Conservation (phyloP, 2,888 invertebrate genomes). For the Sinotaia quadrata region DNA sequence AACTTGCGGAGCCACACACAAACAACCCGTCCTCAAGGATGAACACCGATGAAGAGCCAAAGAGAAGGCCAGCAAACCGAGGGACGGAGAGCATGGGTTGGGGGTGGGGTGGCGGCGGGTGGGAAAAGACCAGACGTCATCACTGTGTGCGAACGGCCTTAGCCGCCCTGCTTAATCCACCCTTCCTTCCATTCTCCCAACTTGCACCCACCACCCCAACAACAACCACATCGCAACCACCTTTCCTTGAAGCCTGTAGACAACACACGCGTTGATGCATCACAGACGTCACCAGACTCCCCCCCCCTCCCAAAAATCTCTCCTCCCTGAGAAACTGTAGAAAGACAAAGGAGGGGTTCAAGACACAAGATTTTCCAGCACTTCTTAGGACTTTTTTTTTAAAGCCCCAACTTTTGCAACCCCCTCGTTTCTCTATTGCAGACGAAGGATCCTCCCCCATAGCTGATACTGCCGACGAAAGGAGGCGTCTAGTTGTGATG, state of each 20-base stretch:
- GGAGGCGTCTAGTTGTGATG: constrained; percentile 18
- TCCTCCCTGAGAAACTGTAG: neutral
- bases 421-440: no score
- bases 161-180: constrained; percentile 3
- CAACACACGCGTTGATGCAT: neutral
- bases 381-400: no score
- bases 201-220: neutral
- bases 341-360: no score
- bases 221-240: neutral
- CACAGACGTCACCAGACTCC: neutral
- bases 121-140: no score
- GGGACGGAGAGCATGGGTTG: neutral
- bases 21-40: no score
- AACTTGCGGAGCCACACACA: no score
- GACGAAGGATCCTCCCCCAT: no score
- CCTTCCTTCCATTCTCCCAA: neutral
- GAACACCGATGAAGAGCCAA: neutral
- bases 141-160: constrained; percentile 10
- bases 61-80: neutral
- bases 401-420: no score
- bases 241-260: neutral
- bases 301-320: neutral
- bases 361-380: no score
- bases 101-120: neutral
- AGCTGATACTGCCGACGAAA: no score